Evolutionary conservation across 2,113 vertebrate genomes (phyloP).

Genomic region (Perognathus longimembris): DNA sequence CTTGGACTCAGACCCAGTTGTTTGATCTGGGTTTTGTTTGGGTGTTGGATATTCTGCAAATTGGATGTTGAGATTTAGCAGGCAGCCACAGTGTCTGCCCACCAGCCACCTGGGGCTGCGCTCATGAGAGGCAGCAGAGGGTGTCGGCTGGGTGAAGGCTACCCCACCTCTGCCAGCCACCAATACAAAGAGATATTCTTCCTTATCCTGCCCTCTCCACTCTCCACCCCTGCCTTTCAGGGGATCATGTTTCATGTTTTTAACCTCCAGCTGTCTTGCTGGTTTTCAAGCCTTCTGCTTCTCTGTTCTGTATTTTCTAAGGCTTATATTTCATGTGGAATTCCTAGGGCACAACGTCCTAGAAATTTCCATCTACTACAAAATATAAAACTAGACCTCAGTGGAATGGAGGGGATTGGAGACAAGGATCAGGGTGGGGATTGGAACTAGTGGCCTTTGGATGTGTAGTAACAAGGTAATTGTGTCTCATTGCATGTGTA

Average conservation of each 20-base stretch:
- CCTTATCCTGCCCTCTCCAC: background rate
- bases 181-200: constrained; percentile 72
- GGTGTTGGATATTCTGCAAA: background rate
- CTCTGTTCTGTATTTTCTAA: constrained; percentile 78
- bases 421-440: constrained; percentile 54
- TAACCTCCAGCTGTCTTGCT: constrained; percentile 83
- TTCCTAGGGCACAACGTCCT: constrained; percentile 85
- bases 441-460: constrained; percentile 75
- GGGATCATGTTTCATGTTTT: constrained; percentile 83
- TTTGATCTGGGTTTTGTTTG: background rate
- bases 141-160: constrained; percentile 59
- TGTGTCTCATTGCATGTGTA: constrained; percentile 84
- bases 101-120: background rate
- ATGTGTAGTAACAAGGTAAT: constrained; percentile 82
- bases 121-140: rapidly evolving
- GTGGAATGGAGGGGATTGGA: constrained; percentile 78
- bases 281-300: constrained; percentile 79
- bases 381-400: constrained; percentile 75
- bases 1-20: background rate
- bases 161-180: constrained; percentile 77
- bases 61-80: background rate
- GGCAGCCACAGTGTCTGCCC: background rate
- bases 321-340: constrained; percentile 83
- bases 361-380: constrained; percentile 82
- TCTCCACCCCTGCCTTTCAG: background rate